Evolutionary conservation across 1,140 invertebrate species (phyloP), one percentile per base, ranked within the genome.

Genomic region (Thaumatotibia leucotreta): DNA sequence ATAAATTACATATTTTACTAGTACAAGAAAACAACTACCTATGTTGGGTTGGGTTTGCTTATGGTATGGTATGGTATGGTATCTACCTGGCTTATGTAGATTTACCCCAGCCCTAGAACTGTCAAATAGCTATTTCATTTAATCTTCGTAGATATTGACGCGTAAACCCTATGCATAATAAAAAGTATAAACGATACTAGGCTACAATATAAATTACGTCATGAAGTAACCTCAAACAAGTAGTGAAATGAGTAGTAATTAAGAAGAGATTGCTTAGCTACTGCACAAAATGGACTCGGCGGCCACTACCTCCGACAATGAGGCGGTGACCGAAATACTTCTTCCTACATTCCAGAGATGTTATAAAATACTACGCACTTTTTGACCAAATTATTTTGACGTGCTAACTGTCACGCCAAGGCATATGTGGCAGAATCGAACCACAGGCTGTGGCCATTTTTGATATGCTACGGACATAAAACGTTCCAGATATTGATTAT

Each of bases 391-490:
- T 66, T 77, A 82, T 79, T 89, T 89, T 89, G 83, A 87, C 85
- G 73, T 80, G 78, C 85, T 82, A 85, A 76, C 84, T 89, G 84
- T 88, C 84, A 88, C 70, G 80, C 75, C 17, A 77, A 84, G 79
- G 87, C 86, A 73, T 89, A 89, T 89, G 87, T 89, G 87, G 87
- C 87, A 89, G 74, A 80, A 71, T 64, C 68, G 71, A 77, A 76
- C 67, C 76, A 75, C 69, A 75, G 75, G 65, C 72, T 83, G 80
- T 80, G 77, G 80, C 80, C 84, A 83, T 88, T 84, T 84, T 81
- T 78, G 68, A 80, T 77, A 79, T 70, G 69, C 76, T 80, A 71
- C 69, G 64, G 69, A 75, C 69, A 66, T 72, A 35, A 72, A 74
- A 72, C 77, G 73, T 62, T 67, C 68, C 69, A 76, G 72, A 77